Evolutionary conservation across 1,140 invertebrate species (phyloP).

Genomic region (Notospermus geniculatus): DNA sequence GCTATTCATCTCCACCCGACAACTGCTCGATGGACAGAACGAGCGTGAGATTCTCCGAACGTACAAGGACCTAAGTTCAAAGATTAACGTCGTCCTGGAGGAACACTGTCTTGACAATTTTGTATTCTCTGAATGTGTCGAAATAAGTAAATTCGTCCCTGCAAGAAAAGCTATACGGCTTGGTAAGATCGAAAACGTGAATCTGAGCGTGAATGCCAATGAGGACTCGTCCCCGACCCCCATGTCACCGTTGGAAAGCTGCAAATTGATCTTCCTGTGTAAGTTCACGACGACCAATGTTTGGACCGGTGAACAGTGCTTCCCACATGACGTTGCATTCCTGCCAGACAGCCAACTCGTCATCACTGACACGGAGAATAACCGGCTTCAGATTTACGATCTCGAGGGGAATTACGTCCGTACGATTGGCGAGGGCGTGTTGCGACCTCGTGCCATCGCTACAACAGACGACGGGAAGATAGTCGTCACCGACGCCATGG

Average conservation of each 20-base stretch:
- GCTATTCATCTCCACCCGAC: background rate
- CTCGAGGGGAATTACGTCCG: conserved; percentile 3
- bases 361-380: conserved; percentile 3
- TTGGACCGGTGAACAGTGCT: conserved; percentile 2
- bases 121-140: background rate
- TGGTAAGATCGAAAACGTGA: conserved; percentile 1
- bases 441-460: background rate
- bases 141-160: background rate
- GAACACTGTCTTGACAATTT: background rate
- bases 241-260: background rate
- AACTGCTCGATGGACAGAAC: background rate
- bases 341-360: conserved; percentile 2
- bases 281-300: conserved; percentile 1
- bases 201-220: background rate
- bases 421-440: background rate
- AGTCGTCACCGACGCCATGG: background rate
- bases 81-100: background rate
- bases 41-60: background rate
- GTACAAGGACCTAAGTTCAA: background rate
- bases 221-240: background rate
- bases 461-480: background rate
- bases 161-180: background rate
- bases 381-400: conserved; percentile 1
- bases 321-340: background rate
- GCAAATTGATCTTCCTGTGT: conserved; percentile 3